Evolutionary conservation across 2,888 invertebrate species (phyloP), one percentile per base, ranked within the genome.

Genomic region (Thalpophila matura): DNA sequence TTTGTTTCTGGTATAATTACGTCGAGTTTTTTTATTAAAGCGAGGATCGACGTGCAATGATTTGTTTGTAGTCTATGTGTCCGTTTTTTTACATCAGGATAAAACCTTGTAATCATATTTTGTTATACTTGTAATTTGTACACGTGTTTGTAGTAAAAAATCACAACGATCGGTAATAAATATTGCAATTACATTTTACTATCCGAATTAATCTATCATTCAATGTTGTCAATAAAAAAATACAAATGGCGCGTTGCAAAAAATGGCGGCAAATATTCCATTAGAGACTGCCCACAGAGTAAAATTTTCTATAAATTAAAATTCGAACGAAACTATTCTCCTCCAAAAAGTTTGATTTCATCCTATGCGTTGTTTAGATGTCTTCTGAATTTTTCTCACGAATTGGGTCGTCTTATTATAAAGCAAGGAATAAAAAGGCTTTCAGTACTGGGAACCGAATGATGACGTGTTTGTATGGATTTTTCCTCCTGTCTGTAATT

Each of bases 1-100:
- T 77, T 82, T 82, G 87, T 88, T 90, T 86, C 86, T 87, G 83
- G 85, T 85, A 86, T 92, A 89, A 91, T 92, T 91, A 90, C 82
- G 77, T 79, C 77, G 80, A 69, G 64, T 82, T 86, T 86, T 88
- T 87, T 70, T 77, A 78, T 56, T n/a, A 50, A 42, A 43, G 37
- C 37, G 63, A 56, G 45, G 65, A 67, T 65, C 74, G 61, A 74
- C 80, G 75, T 77, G 81, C 79, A 80, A 78, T 80, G 79, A 76
- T 77, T 78, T 78, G 82, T 83, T 83, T 83, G 74, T 74, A 31
- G 63, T 60, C 59, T 72, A 55, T 68, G 50, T 51, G 42, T 24
- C 42, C 9, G 37, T 50, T 78, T 78, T 72, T 74, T 71, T 55
- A 42, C 46, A 43, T 60, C 47, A 74, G 56, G 45, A 72, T 77